Conservation (phyloP, 2,797 vertebrate species). For the Vireo griseus region DNA sequence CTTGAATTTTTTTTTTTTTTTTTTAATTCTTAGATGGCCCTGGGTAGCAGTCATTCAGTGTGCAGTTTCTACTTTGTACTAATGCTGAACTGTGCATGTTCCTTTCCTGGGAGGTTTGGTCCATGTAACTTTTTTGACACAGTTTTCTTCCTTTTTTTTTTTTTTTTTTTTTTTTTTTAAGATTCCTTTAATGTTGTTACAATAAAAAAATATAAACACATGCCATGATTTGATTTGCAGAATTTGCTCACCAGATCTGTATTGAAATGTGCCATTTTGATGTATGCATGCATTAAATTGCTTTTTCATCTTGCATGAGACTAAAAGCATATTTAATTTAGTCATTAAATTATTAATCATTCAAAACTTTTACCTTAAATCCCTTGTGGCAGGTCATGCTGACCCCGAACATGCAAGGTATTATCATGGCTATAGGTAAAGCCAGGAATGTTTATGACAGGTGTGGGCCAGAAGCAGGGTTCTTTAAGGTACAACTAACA, state of each 20-base stretch:
- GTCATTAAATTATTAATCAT: conserved; percentile 64
- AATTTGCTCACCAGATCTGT: not conserved
- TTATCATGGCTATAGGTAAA: conserved; percentile 99
- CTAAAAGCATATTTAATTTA: conserved; percentile 49
- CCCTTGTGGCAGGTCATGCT: conserved; percentile 92
- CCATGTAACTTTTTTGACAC: not conserved
- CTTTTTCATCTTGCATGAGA: conserved; percentile 67
- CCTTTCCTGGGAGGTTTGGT: not conserved
- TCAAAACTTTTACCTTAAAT: conserved; percentile 76
- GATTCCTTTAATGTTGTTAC: not conserved
- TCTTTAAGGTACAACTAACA: conserved; percentile 94
- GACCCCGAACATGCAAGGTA: conserved; percentile 99
- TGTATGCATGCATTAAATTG: conserved; percentile 58
- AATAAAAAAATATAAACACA: not conserved
- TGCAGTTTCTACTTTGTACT: not conserved
- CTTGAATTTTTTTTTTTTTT: not conserved
- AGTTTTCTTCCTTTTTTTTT: not conserved
- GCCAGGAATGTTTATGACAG: conserved; percentile 95
- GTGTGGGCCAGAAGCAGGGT: conserved; percentile 96
- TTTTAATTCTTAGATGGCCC: not conserved
- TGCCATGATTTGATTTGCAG: conserved; percentile 8
- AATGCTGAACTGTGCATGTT: conserved; percentile 56
- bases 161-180: not conserved
- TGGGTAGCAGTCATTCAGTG: not conserved
- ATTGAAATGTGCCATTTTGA: conserved; percentile 18